Percentiles rank a stretch among this genome's conserved stretches.
phyloP scores from a whole-genome alignment of 2,113 vertebrate species.

The Boulengerochromis microlepis region DNA sequence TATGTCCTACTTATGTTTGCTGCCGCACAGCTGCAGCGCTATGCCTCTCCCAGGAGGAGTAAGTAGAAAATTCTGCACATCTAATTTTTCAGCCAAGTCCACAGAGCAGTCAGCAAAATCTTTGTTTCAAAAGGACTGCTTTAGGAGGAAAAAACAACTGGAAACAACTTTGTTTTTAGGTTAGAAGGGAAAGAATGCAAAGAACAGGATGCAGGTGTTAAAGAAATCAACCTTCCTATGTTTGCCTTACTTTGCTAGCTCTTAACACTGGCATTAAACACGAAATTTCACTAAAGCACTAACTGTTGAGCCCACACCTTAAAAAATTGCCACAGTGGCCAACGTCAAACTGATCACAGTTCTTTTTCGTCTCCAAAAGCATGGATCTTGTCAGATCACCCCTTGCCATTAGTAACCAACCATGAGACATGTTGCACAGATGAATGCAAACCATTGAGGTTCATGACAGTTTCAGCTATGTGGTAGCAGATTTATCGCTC shows the following conservation, averaged over 20 bases:
- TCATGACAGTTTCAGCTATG: not conserved
- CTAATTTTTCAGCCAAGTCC: conserved; percentile 38
- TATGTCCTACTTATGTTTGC: conserved; percentile 43
- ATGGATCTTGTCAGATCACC: not conserved
- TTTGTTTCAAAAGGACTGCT: conserved; percentile 7
- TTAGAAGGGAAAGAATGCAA: not conserved
- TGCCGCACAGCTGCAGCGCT: conserved; percentile 13
- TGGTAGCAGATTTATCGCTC: not conserved
- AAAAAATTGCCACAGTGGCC: not conserved
- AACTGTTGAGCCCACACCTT: not conserved
- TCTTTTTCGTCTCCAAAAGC: not conserved
- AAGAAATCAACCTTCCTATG: not conserved
- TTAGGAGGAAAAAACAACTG: not conserved
- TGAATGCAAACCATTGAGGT: not conserved
- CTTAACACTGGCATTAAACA: not conserved
- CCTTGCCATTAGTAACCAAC: not conserved
- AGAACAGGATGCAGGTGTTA: not conserved
- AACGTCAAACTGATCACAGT: not conserved
- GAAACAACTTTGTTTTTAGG: conserved; percentile 26
- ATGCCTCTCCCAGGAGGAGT: conserved; percentile 34
- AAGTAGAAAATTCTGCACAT: conserved; percentile 13
- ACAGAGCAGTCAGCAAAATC: conserved; percentile 37
- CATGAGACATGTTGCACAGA: not conserved
- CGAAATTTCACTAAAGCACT: not conserved
- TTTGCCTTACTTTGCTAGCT: not conserved